These are phyloP conservation scores for Pristionchus arcanus DNA, from an alignment of 2,888 invertebrate species.

Conservation along the genomic window DNA sequence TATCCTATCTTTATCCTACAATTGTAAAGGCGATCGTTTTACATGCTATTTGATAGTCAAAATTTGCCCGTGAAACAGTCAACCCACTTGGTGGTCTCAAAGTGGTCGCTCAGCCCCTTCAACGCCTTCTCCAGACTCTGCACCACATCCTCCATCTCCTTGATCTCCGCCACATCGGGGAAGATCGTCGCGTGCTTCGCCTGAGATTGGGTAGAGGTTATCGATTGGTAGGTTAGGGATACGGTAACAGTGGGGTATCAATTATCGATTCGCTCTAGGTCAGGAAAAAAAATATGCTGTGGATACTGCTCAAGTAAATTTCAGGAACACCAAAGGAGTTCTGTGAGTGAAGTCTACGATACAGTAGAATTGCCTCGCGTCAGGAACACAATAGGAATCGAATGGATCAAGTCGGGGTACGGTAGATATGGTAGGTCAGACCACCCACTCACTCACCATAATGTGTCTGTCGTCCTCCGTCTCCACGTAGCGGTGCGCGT, in stretches of 20 bases:
- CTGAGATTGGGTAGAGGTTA: neutral
- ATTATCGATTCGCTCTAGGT: no score
- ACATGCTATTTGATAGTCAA: no score
- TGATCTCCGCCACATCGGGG: slow-evolving; percentile 90
- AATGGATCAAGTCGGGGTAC: no score
- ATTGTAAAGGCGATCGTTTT: no score
- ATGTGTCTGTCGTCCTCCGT: slow-evolving; percentile 55
- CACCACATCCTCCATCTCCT: slow-evolving; percentile 90
- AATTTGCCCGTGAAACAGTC: no score
- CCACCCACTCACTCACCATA: slow-evolving; percentile 36
- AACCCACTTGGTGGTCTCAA: slow-evolving; percentile 80
- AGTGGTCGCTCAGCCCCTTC: slow-evolving; percentile 93
- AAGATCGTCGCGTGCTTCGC: slow-evolving; percentile 88
- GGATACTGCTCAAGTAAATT: no score
- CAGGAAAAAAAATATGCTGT: no score
- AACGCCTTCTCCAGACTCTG: slow-evolving; percentile 94
- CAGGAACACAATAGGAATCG: no score
- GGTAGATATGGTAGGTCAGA: neutral
- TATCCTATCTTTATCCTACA: no score
- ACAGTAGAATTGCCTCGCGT: no score
- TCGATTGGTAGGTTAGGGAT: neutral
- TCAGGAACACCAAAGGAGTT: no score
- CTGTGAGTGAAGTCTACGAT: no score
- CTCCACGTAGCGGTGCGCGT: slow-evolving; percentile 49
- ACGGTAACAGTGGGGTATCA: neutral